Conservation (phyloP, 2,888 invertebrate genomes). For the Stenodera caucasica region DNA sequence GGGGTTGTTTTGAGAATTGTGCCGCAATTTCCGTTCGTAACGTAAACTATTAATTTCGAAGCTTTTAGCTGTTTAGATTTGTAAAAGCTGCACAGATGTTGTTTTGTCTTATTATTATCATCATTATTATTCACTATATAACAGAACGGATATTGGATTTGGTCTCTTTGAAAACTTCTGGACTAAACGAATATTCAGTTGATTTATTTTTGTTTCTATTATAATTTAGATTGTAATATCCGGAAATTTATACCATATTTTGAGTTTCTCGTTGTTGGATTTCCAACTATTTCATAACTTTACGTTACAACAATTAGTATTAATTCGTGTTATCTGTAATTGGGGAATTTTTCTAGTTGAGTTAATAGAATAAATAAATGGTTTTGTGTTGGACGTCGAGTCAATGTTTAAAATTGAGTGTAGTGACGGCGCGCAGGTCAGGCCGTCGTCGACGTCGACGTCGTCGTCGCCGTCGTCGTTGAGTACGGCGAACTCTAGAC, state of each 20-base stretch:
- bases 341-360: too few species aligned
- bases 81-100: conserved; percentile 4
- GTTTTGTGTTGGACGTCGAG: conserved; percentile 8
- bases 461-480: conserved; percentile 30
- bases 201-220: conserved; percentile 21
- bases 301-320: too few species aligned
- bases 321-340: too few species aligned
- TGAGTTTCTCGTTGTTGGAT: too few species aligned
- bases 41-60: not conserved
- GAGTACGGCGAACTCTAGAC: conserved; percentile 36
- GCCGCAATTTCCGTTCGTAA: conserved; percentile 3
- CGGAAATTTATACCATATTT: conserved; percentile 20
- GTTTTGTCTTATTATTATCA: not conserved
- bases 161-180: conserved; percentile 9
- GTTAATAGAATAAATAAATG: conserved; percentile 17
- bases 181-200: too few species aligned
- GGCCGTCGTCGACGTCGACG: conserved; percentile 36
- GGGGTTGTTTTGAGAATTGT: not conserved
- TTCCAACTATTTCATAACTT: too few species aligned
- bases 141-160: conserved; percentile 14
- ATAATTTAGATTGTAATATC: conserved; percentile 31
- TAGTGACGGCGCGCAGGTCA: conserved; percentile 39
- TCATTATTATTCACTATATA: not conserved
- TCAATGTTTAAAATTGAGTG: conserved; percentile 24
- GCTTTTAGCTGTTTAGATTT: conserved; percentile 6